A percentile compares a stretch with the other conserved stretches of the same genome.
Conservation (phyloP, 2,797 vertebrate genomes). For the Pangasius krempfi region DNA sequence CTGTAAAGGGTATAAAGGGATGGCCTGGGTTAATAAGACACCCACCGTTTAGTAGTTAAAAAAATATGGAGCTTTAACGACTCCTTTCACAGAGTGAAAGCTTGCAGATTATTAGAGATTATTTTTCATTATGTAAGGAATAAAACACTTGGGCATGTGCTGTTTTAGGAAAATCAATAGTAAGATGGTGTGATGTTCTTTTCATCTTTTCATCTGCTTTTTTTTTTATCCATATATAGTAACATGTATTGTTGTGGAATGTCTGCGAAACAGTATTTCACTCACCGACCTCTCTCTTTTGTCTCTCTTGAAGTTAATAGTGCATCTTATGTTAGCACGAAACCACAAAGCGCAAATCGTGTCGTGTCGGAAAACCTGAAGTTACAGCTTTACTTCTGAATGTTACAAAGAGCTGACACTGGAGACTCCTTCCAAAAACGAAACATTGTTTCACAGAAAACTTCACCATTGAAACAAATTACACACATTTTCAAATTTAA, state of each 20-base stretch:
- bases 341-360: neutral
- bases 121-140: neutral
- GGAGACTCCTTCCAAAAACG: neutral
- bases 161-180: neutral
- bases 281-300: neutral
- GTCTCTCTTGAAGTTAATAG: neutral
- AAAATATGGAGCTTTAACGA: neutral
- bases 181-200: neutral
- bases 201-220: neutral
- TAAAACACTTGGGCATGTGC: neutral
- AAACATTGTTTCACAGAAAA: neutral
- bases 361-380: neutral
- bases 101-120: neutral
- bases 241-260: neutral
- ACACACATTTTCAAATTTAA: neutral
- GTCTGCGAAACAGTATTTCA: neutral
- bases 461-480: neutral
- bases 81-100: neutral
- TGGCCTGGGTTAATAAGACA: neutral
- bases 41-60: neutral
- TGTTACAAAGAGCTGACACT: neutral
- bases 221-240: neutral
- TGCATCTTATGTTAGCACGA: neutral
- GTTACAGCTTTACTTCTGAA: neutral
- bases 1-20: neutral